A percentile compares a stretch with the other conserved stretches of the same genome.
Conservation (phyloP, 2,113 vertebrate species). For the Trichomycterus rosablanca region DNA sequence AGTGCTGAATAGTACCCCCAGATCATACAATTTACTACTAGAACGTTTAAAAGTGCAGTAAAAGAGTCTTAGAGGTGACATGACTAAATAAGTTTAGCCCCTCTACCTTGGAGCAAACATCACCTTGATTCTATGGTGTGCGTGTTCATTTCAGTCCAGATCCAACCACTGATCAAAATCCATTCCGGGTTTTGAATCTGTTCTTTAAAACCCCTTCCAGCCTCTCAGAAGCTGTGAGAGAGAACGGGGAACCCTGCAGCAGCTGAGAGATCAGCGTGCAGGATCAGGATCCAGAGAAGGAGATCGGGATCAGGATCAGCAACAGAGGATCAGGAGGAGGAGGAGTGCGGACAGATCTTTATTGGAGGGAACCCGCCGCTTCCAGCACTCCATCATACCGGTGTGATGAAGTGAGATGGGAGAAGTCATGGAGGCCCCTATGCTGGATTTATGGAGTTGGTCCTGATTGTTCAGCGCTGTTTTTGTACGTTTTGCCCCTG, state of each 20-base stretch:
- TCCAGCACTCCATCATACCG: slow-evolving; percentile 44
- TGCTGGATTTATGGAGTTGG: slow-evolving; percentile 69
- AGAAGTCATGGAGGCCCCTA: slow-evolving; percentile 68
- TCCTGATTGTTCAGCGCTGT: slow-evolving; percentile 62
- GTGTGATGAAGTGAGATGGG: slow-evolving; percentile 54
- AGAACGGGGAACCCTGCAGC: neutral
- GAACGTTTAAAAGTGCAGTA: no score
- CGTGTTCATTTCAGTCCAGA: slow-evolving; percentile 28
- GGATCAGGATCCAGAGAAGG: no score
- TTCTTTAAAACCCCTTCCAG: slow-evolving; percentile 49
- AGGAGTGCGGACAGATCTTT: slow-evolving; percentile 25
- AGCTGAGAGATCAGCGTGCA: slow-evolving; percentile 53
- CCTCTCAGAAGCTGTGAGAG: slow-evolving; percentile 49
- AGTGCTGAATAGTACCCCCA: no score
- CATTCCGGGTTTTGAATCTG: slow-evolving; percentile 55
- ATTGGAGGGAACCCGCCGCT: slow-evolving; percentile 32
- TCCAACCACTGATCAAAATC: slow-evolving; percentile 32
- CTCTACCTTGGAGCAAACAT: no score
- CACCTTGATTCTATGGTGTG: slow-evolving; percentile 7
- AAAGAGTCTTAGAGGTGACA: neutral
- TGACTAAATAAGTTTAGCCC: no score
- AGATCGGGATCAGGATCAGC: slow-evolving; percentile 54
- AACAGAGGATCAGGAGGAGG: slow-evolving; percentile 50
- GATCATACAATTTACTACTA: no score
- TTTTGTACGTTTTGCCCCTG: slow-evolving; percentile 37